Conservation (phyloP, 2,888 invertebrate species). For the Steinernema scapterisci region DNA sequence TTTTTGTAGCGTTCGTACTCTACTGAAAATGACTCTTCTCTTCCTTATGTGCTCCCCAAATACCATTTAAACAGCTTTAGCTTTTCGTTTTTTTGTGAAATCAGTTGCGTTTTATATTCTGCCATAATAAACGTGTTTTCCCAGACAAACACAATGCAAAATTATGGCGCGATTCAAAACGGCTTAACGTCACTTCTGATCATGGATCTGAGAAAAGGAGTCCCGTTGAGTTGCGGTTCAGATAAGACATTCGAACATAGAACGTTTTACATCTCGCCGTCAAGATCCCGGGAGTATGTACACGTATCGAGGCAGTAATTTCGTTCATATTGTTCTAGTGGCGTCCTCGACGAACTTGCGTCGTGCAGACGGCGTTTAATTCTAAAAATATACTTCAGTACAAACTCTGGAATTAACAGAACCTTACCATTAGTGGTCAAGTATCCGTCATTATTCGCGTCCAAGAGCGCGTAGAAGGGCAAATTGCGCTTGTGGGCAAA, state of each 20-base stretch:
- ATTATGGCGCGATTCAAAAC: too few relatives aligned
- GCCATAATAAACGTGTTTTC: too few relatives aligned
- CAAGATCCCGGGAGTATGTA: neutral
- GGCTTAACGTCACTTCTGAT: too few relatives aligned
- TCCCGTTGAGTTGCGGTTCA: too few relatives aligned
- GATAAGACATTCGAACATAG: too few relatives aligned
- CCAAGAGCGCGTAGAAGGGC: slow-evolving; percentile 3
- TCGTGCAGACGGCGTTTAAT: neutral
- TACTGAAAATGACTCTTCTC: too few relatives aligned
- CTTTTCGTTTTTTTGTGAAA: neutral
- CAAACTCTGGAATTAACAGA: neutral
- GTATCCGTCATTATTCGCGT: slow-evolving; percentile 14
- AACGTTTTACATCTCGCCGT: neutral
- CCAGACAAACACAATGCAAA: too few relatives aligned
- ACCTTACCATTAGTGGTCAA: slow-evolving; percentile 5
- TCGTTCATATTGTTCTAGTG: neutral
- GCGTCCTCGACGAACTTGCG: neutral
- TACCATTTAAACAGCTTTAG: neutral
- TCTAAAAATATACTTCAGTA: neutral
- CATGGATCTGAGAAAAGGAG: too few relatives aligned
- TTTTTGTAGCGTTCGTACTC: too few relatives aligned
- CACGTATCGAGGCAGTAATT: neutral
- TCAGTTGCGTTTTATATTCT: too few relatives aligned
- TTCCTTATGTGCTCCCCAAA: too few relatives aligned
- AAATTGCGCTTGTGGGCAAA: slow-evolving; percentile 18